These are phyloP conservation scores for Oncorhynchus keta DNA, from an alignment of 2,113 vertebrate species.

Conservation along the genomic window DNA sequence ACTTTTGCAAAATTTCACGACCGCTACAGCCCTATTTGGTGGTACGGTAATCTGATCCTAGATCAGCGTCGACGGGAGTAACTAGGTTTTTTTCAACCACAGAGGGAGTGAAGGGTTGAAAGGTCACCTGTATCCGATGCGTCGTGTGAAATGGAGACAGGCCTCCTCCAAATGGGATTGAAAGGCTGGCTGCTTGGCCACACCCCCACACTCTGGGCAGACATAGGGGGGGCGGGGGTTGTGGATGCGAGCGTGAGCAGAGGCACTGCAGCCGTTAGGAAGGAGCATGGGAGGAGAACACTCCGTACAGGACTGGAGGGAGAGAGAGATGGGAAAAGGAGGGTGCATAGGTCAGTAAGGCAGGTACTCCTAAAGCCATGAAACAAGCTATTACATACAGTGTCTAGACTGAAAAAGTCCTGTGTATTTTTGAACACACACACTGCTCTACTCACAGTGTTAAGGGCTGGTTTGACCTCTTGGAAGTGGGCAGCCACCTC, in stretches of 20 bases:
- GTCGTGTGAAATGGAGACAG: slow-evolving; percentile 90
- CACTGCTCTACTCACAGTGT: slow-evolving; percentile 58
- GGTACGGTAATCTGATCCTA: too few relatives aligned
- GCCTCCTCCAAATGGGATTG: slow-evolving; percentile 81
- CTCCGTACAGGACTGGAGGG: slow-evolving; percentile 78
- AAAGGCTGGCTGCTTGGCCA: slow-evolving; percentile 77
- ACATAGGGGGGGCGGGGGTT: slow-evolving; percentile 82
- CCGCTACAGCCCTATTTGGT: too few relatives aligned
- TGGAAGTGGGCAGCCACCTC: slow-evolving; percentile 89
- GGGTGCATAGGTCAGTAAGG: neutral
- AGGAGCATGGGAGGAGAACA: slow-evolving; percentile 90
- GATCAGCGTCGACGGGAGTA: too few relatives aligned
- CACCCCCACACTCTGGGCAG: slow-evolving; percentile 90
- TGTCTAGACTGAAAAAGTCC: too few relatives aligned
- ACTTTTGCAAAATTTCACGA: too few relatives aligned
- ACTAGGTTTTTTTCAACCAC: too few relatives aligned
- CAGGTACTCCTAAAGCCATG: too few relatives aligned
- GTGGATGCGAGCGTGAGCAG: slow-evolving; percentile 91
- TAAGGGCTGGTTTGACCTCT: slow-evolving; percentile 65
- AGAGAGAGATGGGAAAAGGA: neutral
- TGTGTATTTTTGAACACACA: neutral
- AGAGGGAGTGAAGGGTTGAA: neutral
- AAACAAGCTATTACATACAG: too few relatives aligned
- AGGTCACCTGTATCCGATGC: slow-evolving; percentile 89
- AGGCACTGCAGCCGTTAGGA: slow-evolving; percentile 85